These are phyloP conservation scores for Lagopus muta DNA, from an alignment of 2,113 vertebrate species.

Conservation along the genomic window DNA sequence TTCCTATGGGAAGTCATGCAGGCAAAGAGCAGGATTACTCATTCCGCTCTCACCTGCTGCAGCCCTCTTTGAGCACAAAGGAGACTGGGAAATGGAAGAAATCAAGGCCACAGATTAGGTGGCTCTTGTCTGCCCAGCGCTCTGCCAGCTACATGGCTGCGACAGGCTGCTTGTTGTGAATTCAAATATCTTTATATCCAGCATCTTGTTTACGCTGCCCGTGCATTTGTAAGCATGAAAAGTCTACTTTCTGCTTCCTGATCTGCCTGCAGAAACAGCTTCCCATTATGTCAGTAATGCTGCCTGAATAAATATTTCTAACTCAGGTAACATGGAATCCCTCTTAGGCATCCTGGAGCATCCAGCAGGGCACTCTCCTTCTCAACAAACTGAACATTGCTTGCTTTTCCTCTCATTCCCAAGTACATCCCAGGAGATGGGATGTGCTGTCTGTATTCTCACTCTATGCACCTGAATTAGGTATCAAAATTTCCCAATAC, in stretches of 20 bases:
- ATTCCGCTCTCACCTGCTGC: neutral
- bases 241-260: neutral
- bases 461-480: neutral
- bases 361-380: neutral
- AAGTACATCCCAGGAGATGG: neutral
- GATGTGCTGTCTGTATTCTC: neutral
- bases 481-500: neutral
- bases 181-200: neutral
- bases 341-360: neutral
- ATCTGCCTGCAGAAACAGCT: neutral
- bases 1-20: neutral
- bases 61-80: neutral
- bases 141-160: neutral
- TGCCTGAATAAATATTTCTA: neutral
- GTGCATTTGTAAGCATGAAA: neutral
- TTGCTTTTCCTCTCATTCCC: neutral
- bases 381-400: neutral
- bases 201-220: neutral
- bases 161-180: neutral
- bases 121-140: neutral
- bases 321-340: neutral
- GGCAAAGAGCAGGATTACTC: neutral
- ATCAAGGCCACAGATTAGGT: neutral
- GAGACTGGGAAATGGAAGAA: neutral
- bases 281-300: neutral